phyloP scores from a whole-genome alignment of 2,113 vertebrate species.

The Setophaga coronata region DNA sequence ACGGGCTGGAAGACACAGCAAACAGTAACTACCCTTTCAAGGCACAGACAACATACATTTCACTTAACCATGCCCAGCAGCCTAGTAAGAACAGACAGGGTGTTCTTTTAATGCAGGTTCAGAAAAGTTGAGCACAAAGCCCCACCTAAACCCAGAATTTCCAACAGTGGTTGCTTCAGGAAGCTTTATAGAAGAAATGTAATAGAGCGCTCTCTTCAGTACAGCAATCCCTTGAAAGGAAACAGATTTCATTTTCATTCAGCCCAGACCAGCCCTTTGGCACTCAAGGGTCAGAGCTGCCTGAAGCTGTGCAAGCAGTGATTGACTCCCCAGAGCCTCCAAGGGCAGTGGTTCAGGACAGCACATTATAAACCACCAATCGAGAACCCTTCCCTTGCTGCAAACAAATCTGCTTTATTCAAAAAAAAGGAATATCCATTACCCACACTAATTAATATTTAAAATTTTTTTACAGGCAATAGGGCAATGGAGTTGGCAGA shows the following conservation, averaged over 20 bases:
- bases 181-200: background rate
- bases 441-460: background rate
- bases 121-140: background rate
- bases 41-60: background rate
- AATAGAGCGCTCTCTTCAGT: background rate
- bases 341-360: background rate
- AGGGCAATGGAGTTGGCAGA: background rate
- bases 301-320: background rate
- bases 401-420: background rate
- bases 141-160: background rate
- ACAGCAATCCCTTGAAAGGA: background rate
- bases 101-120: rapidly evolving
- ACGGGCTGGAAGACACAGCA: rapidly evolving
- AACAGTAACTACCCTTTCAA: background rate
- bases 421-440: background rate
- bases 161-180: background rate
- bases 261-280: background rate
- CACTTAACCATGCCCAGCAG: background rate
- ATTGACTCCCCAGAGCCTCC: background rate
- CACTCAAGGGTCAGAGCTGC: background rate
- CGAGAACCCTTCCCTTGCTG: background rate
- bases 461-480: background rate
- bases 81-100: background rate
- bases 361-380: background rate
- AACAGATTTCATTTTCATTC: background rate